Evolutionary conservation across 2,113 vertebrate genomes (phyloP).

Genomic region (Malurus elegans): DNA sequence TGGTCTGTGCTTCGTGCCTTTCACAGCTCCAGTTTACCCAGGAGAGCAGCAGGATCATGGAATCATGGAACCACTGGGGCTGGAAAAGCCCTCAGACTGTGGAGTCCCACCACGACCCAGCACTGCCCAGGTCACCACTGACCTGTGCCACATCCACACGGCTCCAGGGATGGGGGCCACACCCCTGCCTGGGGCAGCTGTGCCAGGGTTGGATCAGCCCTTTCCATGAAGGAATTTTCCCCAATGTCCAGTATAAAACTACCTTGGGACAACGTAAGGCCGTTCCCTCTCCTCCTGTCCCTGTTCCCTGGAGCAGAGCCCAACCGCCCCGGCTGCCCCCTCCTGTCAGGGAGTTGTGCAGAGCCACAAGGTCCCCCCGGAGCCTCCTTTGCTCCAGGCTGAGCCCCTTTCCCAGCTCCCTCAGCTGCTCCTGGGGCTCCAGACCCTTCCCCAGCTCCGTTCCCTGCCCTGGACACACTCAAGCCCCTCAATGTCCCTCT

Average conservation of each 20-base stretch:
- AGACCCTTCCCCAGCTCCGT: not conserved
- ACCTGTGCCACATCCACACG: not conserved
- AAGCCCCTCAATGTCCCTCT: rapidly evolving
- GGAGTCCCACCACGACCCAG: rapidly evolving
- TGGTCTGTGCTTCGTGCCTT: rapidly evolving
- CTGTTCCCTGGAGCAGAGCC: not conserved
- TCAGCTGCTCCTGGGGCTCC: not conserved
- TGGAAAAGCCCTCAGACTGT: not conserved
- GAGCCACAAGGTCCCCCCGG: not conserved
- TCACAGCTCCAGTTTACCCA: rapidly evolving
- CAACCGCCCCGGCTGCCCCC: not conserved
- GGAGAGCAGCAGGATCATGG: not conserved
- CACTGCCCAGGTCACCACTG: not conserved
- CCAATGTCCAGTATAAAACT: no score
- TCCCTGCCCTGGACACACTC: not conserved
- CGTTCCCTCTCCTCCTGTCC: not conserved
- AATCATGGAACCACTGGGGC: rapidly evolving
- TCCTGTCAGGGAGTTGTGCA: not conserved
- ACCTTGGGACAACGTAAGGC: no score
- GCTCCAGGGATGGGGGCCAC: not conserved
- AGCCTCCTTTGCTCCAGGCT: not conserved
- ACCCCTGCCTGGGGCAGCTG: not conserved
- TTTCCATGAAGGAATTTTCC: rapidly evolving
- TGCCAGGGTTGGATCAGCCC: not conserved
- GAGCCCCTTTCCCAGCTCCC: not conserved